Evolutionary conservation across 1,140 invertebrate species (phyloP).

Genomic region (Drosophila lacteicornis): DNA sequence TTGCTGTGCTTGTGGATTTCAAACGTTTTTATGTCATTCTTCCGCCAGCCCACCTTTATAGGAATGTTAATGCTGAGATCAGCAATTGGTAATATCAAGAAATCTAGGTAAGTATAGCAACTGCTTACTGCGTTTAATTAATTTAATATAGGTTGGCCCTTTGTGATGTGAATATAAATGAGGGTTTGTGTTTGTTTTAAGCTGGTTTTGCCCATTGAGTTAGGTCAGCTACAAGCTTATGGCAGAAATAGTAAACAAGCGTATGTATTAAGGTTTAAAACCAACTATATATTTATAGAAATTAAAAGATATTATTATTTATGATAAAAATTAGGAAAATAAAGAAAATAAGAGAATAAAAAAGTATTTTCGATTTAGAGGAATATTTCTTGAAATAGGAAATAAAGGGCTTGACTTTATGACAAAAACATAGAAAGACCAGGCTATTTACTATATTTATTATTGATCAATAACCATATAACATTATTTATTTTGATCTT

Average conservation of each 20-base stretch:
- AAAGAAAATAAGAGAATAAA: too few species aligned
- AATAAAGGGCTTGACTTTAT: too few species aligned
- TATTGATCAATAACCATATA: too few species aligned
- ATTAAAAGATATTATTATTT: too few species aligned
- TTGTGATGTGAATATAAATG: not conserved
- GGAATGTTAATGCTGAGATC: not conserved
- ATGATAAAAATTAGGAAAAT: too few species aligned
- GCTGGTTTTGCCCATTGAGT: not conserved
- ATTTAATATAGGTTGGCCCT: constrained; percentile 1
- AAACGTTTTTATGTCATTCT: not conserved
- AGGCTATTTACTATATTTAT: too few species aligned
- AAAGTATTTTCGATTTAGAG: too few species aligned
- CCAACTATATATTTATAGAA: too few species aligned
- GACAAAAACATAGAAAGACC: too few species aligned
- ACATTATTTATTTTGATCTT: too few species aligned
- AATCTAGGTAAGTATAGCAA: not conserved
- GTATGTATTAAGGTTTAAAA: not conserved
- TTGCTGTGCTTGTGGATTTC: not conserved
- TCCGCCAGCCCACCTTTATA: constrained; percentile 1
- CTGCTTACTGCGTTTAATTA: not conserved
- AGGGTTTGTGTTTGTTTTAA: not conserved
- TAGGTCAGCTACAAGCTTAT: constrained; percentile 1
- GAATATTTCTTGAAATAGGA: too few species aligned
- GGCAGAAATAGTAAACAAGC: too few species aligned
- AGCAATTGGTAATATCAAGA: not conserved